These are phyloP conservation scores for Acrossocheilus wenchowensis DNA, from an alignment of 2,797 vertebrate species.

Conservation along the genomic window DNA sequence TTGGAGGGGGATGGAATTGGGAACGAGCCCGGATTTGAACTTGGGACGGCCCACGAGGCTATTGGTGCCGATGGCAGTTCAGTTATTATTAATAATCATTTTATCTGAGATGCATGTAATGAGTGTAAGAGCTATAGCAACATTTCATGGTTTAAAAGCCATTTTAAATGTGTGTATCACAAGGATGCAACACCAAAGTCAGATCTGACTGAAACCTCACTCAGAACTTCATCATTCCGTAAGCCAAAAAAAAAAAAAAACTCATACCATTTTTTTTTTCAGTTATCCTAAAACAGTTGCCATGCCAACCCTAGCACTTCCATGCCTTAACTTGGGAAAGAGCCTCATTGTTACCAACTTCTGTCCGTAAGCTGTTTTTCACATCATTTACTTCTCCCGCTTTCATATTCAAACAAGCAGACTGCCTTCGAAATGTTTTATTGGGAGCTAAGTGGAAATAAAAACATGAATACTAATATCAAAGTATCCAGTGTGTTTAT, in stretches of 20 bases:
- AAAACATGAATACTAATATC: not conserved
- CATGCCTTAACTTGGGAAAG: slow-evolving; percentile 50
- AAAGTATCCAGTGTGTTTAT: not conserved
- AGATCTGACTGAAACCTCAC: slow-evolving; percentile 10
- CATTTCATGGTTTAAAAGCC: too few species aligned
- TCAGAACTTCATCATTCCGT: slow-evolving; percentile 38
- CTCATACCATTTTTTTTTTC: slow-evolving; percentile 17
- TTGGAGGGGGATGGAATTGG: too few species aligned
- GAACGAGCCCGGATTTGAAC: not conserved
- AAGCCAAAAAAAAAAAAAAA: slow-evolving; percentile 15
- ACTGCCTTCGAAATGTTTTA: not conserved
- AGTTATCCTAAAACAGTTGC: slow-evolving; percentile 59
- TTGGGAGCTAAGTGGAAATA: not conserved
- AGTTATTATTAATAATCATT: not conserved
- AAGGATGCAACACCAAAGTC: not conserved
- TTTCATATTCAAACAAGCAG: slow-evolving; percentile 1
- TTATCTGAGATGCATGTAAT: not conserved
- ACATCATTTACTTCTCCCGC: slow-evolving; percentile 29
- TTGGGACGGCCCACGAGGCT: not conserved
- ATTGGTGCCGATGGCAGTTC: not conserved
- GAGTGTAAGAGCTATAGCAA: not conserved
- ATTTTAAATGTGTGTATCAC: not conserved
- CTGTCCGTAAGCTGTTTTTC: slow-evolving; percentile 45
- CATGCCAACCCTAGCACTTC: slow-evolving; percentile 64
- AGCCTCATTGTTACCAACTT: slow-evolving; percentile 40